Evolutionary conservation across 2,888 invertebrate genomes (phyloP), one percentile per base, ranked within the genome.

Genomic region (Laothoe populi): DNA sequence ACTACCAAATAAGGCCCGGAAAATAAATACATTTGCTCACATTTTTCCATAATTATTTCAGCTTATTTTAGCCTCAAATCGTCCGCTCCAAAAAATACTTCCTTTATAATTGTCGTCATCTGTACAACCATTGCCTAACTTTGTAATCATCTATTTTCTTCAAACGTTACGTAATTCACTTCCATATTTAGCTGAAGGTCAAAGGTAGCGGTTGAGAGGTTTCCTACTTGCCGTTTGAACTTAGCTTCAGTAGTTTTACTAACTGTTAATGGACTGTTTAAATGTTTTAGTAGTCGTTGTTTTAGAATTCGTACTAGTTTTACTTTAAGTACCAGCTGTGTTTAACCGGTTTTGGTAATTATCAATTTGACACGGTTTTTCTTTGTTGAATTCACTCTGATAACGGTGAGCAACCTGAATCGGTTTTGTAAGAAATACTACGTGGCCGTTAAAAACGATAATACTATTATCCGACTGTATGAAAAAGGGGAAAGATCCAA

Each of bases 171-270:
- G 53, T 19, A 53, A 53, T 35, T 16, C 19, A 4, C 31, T 31
- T 35, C 31, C 35, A 53, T 53, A 16, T 35, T 53, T 53, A 53
- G 53, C 10, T 31, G 31, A 53, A 35, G 53, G 53, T 53, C 35
- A 49, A 11, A 53, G 53, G 35, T 53, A 31, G 49, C 31, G 16
- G 8, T 11, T 35, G 13, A 16, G 0, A 35, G 16, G 31, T 16
- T 31, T 35, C 7, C 16, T 31, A 53, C 49, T 31, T 49, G 16
- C 10, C n/a, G 19, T 53, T 19, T 16, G 31, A 11, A 31, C 4
- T 35, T 4, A 31, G 11, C 53, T 53, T 4, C 16, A 8, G 26
- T 26, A n/a, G 4, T 49, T 35, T 53, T 31, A 53, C 4, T 19
- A 35, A 53, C 31, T 35, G 24, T 53, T 35, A 35, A 53, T 53